A percentile compares a stretch with the other conserved stretches of the same genome.
Evolutionary conservation across 2,797 vertebrate species (phyloP).

Genomic region (Holocentrus rufus): DNA sequence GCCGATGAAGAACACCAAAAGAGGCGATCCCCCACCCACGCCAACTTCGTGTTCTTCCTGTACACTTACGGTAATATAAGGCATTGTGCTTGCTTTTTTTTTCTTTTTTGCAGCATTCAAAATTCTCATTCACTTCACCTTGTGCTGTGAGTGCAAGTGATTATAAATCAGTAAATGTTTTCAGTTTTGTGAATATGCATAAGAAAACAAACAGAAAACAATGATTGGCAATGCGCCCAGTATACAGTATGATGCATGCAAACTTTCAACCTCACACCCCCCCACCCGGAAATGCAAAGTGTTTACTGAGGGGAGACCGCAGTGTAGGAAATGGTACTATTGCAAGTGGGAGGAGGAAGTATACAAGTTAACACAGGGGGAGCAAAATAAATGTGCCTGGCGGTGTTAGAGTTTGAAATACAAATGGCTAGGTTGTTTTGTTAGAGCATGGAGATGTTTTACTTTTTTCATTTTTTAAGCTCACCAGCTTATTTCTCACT

Average conservation of each 20-base stretch:
- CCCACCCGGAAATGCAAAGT: conserved; percentile 47
- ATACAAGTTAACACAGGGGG: conserved; percentile 18
- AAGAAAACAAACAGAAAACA: neutral
- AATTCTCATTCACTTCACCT: conserved; percentile 37
- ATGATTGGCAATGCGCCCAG: neutral
- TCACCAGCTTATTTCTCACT: neutral
- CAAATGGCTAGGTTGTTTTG: neutral
- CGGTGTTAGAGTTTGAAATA: neutral
- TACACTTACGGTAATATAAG: conserved; percentile 80
- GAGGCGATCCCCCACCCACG: conserved; percentile 83
- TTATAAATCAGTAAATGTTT: neutral
- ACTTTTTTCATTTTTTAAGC: conserved; percentile 1
- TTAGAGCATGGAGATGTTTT: neutral
- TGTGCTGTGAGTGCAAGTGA: neutral
- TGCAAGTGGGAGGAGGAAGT: conserved; percentile 62
- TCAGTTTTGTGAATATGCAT: neutral
- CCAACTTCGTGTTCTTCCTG: conserved; percentile 71
- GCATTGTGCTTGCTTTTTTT: conserved; percentile 45
- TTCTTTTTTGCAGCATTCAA: neutral
- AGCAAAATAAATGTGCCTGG: conserved; percentile 8
- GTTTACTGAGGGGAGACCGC: conserved; percentile 58
- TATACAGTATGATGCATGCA: conserved; percentile 13
- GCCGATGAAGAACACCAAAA: conserved; percentile 51
- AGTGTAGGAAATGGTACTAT: conserved; percentile 62
- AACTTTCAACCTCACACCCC: conserved; percentile 38